Evolutionary conservation across 2,888 invertebrate species (phyloP).

Genomic region (Pecten maximus): DNA sequence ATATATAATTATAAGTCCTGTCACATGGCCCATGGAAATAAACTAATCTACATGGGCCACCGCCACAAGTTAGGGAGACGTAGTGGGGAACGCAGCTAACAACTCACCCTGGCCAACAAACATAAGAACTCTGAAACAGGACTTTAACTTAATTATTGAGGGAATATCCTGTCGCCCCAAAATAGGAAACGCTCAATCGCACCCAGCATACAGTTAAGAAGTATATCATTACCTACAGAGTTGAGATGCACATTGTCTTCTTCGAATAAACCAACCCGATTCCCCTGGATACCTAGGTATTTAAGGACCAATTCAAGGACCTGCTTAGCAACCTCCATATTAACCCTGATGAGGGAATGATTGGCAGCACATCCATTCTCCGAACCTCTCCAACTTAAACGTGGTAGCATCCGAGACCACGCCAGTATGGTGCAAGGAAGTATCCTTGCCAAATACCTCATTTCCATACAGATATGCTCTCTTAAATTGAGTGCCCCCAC

Average conservation of each 20-base stretch:
- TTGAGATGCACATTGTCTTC: background rate
- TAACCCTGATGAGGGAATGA: background rate
- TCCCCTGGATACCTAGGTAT: background rate
- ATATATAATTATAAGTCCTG: too few relatives aligned
- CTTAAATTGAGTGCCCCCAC: background rate
- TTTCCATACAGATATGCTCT: background rate
- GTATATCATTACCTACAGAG: background rate
- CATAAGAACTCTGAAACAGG: background rate
- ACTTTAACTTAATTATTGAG: background rate
- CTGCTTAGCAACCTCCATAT: background rate
- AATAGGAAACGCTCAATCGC: background rate
- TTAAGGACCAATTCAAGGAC: background rate
- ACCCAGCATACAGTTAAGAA: background rate
- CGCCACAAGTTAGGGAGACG: background rate
- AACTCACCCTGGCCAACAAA: background rate
- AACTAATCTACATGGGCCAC: background rate
- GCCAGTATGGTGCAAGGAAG: background rate
- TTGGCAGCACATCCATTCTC: background rate
- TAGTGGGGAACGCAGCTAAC: background rate
- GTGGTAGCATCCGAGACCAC: background rate
- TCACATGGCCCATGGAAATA: background rate
- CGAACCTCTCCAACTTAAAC: background rate
- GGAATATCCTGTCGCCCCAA: background rate
- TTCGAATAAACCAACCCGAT: background rate
- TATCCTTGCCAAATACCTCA: background rate